Evolutionary conservation across 2,113 vertebrate genomes (phyloP).

Genomic region (Heliornis fulica): DNA sequence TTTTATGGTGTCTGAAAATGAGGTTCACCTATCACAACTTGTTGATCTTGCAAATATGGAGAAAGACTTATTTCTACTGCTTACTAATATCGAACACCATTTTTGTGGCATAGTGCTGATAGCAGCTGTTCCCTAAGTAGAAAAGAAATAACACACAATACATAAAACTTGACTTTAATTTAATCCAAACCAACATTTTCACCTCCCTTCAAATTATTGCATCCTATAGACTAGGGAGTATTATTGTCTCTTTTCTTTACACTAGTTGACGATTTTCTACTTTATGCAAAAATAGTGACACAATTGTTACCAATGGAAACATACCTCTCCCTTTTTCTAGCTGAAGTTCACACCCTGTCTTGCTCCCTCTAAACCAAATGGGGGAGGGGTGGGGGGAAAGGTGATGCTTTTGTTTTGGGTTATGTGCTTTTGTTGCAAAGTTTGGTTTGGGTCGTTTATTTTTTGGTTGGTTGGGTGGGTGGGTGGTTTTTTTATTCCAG

Average conservation of each 20-base stretch:
- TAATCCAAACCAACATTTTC: not conserved
- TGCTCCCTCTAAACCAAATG: not conserved
- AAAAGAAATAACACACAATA: not conserved
- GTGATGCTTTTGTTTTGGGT: not conserved
- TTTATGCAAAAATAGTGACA: not conserved
- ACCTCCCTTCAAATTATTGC: not conserved
- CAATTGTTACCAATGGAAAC: not conserved
- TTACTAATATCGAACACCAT: not conserved
- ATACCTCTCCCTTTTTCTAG: not conserved
- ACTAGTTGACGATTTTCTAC: not conserved
- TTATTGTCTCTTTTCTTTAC: not conserved
- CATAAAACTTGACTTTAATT: not conserved
- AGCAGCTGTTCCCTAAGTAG: not conserved
- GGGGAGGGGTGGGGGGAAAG: not conserved
- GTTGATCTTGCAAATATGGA: not conserved
- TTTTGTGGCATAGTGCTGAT: not conserved
- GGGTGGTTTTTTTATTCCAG: not conserved
- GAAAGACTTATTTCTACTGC: not conserved
- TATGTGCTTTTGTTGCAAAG: not conserved
- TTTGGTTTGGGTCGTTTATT: not conserved
- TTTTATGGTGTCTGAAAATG: not conserved
- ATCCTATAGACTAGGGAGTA: not conserved
- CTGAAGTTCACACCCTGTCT: not conserved
- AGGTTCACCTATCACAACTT: not conserved
- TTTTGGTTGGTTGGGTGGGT: too few relatives aligned